A percentile compares a stretch with the other conserved stretches of the same genome.
These are phyloP conservation scores for Mesopsocus fuscifrons DNA, from an alignment of 2,888 invertebrate genomes.

Conservation along the genomic window DNA sequence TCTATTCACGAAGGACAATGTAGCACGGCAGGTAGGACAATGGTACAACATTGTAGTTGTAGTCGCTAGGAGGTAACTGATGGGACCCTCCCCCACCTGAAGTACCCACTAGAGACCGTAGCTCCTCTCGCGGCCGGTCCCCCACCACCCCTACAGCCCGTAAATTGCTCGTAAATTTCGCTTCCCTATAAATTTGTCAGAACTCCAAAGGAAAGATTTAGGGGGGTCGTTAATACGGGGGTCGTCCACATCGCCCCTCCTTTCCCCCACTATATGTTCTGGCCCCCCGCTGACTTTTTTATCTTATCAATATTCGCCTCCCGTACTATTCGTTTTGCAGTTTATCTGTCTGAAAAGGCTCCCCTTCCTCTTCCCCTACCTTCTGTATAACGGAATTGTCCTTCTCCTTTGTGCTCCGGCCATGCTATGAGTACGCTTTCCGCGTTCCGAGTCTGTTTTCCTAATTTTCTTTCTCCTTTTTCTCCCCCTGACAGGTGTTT, in stretches of 20 bases:
- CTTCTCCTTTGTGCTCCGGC: too few relatives aligned
- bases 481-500: too few relatives aligned
- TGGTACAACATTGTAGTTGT: too few relatives aligned
- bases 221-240: neutral
- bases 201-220: constrained; percentile 9
- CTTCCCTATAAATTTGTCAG: constrained; percentile 9
- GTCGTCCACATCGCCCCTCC: neutral
- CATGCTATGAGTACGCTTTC: too few relatives aligned
- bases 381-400: too few relatives aligned
- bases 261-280: neutral
- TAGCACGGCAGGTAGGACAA: too few relatives aligned
- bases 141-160: neutral
- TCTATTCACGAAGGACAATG: too few relatives aligned
- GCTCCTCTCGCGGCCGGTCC: neutral
- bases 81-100: neutral
- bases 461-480: too few relatives aligned
- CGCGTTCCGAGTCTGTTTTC: too few relatives aligned
- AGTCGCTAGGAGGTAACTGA: too few relatives aligned
- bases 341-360: too few relatives aligned
- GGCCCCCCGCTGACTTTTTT: neutral
- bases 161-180: constrained; percentile 6
- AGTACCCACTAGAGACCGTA: neutral
- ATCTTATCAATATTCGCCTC: neutral
- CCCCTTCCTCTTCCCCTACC: too few relatives aligned
- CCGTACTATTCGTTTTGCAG: neutral